Conservation (phyloP, 2,888 invertebrate species). For the Trissolcus japonicus region DNA sequence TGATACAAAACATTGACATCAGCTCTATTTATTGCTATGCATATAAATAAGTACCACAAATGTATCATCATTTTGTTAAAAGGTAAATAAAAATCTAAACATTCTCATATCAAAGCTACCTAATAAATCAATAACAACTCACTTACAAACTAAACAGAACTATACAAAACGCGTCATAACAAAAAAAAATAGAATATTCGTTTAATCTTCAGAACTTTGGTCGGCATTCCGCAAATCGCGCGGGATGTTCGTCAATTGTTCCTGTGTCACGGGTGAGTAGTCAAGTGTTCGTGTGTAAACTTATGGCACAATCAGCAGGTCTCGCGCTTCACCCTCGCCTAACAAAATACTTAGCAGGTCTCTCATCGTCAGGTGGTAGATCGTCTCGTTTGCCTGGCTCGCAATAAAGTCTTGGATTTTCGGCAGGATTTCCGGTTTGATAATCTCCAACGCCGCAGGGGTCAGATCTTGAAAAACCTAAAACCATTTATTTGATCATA, state of each 20-base stretch:
- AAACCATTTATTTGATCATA: not conserved
- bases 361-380: constrained; percentile 68
- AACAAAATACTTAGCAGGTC: constrained; percentile 67
- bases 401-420: constrained; percentile 67
- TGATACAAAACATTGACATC: no score
- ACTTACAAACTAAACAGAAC: constrained; percentile 34
- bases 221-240: constrained; percentile 18
- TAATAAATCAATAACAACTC: constrained; percentile 23
- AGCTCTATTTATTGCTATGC: no score
- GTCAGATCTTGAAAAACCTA: constrained; percentile 69
- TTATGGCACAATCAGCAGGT: constrained; percentile 55
- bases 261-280: not conserved
- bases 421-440: constrained; percentile 71
- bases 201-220: constrained; percentile 42
- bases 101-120: no score
- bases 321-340: constrained; percentile 64
- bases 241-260: constrained; percentile 23
- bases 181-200: constrained; percentile 20
- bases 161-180: constrained; percentile 36
- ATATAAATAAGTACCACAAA: no score
- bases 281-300: constrained; percentile 5
- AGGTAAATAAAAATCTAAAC: no score
- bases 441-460: constrained; percentile 68
- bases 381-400: constrained; percentile 56
- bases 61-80: no score